These are phyloP conservation scores for Poeciliopsis paucimaculata DNA, from an alignment of 2,797 vertebrate genomes.

Conservation along the genomic window DNA sequence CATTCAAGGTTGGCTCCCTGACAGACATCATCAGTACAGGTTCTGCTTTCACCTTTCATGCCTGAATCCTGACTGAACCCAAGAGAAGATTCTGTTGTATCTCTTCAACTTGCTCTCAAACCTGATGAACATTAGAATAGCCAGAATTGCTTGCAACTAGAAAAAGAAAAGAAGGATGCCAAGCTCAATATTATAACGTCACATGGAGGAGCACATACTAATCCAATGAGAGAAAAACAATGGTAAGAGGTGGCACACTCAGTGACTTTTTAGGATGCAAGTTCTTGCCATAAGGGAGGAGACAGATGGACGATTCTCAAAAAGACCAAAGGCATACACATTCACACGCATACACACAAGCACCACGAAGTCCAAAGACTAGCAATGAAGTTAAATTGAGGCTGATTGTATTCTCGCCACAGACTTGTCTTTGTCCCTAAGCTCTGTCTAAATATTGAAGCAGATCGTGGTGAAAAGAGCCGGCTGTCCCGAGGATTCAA, in stretches of 20 bases:
- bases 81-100: background rate
- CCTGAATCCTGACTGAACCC: background rate
- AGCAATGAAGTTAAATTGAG: conserved; percentile 64
- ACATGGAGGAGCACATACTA: conserved; percentile 22
- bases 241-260: conserved; percentile 2
- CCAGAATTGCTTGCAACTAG: conserved; percentile 9
- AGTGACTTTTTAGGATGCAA: conserved; percentile 23
- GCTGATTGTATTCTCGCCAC: conserved; percentile 70
- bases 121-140: background rate
- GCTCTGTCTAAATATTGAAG: conserved; percentile 80
- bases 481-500: conserved; percentile 77
- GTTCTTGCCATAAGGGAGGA: conserved; percentile 23
- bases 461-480: conserved; percentile 71
- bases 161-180: background rate
- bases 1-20: conserved; percentile 1
- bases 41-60: background rate
- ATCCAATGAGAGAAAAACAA: conserved; percentile 17
- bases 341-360: conserved; percentile 12
- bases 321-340: conserved; percentile 34
- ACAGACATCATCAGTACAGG: background rate
- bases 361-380: conserved; percentile 35
- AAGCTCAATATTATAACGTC: conserved; percentile 15
- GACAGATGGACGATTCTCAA: conserved; percentile 30
- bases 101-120: background rate
- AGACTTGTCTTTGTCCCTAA: conserved; percentile 72